These are phyloP conservation scores for Garra rufa DNA, from an alignment of 2,113 vertebrate species.

Conservation along the genomic window DNA sequence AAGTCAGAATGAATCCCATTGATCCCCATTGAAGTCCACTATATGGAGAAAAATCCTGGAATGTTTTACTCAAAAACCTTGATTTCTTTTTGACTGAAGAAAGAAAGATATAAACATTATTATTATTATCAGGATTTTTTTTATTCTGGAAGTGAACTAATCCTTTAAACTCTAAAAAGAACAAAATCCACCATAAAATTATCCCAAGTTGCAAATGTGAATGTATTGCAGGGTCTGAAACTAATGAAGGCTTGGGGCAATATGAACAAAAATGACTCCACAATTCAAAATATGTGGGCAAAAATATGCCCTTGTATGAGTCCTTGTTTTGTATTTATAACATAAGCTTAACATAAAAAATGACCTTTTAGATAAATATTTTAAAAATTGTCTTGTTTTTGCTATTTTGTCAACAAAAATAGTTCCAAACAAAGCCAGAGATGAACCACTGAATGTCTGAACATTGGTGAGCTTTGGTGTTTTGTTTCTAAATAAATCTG, in stretches of 20 bases:
- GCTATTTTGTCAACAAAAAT: background rate
- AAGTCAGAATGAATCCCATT: too few relatives aligned
- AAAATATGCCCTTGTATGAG: background rate
- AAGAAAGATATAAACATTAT: too few relatives aligned
- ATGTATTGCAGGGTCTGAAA: background rate
- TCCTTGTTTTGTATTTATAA: background rate
- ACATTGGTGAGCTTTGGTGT: background rate
- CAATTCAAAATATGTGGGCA: too few relatives aligned
- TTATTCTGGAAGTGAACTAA: too few relatives aligned
- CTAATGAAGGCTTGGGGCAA: background rate
- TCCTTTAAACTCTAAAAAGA: background rate
- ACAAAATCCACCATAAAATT: background rate
- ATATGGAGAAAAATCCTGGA: too few relatives aligned
- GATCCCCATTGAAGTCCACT: too few relatives aligned
- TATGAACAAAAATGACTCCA: background rate
- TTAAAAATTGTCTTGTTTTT: too few relatives aligned
- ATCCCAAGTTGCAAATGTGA: background rate
- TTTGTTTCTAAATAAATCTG: background rate
- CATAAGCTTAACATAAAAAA: too few relatives aligned
- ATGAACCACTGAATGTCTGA: background rate
- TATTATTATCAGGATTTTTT: too few relatives aligned
- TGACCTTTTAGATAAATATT: too few relatives aligned
- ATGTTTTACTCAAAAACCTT: too few relatives aligned
- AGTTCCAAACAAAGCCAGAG: background rate
- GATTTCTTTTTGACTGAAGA: too few relatives aligned